These are phyloP conservation scores for Stenodema calcarata DNA, from an alignment of 2,888 invertebrate species.

Conservation along the genomic window DNA sequence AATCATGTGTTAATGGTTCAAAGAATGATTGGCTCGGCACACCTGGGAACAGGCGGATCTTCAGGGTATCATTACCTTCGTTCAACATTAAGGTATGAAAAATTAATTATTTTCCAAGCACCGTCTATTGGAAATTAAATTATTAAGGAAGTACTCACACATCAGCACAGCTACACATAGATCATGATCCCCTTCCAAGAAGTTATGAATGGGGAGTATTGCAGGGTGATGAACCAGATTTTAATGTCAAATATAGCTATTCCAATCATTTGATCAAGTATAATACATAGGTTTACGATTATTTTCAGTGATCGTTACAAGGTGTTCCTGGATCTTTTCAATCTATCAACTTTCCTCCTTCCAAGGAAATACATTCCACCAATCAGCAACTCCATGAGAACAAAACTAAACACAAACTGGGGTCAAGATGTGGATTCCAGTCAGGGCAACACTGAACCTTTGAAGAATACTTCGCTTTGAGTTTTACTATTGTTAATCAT, in stretches of 20 bases:
- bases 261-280: no score
- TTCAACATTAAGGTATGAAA: conserved; percentile 86
- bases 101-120: no score
- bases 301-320: conserved; percentile 93
- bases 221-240: no score
- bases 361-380: conserved; percentile 91
- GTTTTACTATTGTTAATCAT: neutral
- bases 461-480: neutral
- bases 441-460: neutral
- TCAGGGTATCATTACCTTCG: conserved; percentile 97
- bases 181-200: no score
- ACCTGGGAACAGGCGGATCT: conserved; percentile 95
- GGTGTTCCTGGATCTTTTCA: conserved; percentile 96
- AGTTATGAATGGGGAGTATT: no score
- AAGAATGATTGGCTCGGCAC: conserved; percentile 97
- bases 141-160: no score
- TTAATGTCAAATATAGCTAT: no score
- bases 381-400: conserved; percentile 82
- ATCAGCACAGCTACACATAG: no score
- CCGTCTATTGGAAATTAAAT: no score
- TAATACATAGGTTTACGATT: neutral
- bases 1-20: conserved; percentile 99
- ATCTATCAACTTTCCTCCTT: conserved; percentile 93
- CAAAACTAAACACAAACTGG: conserved; percentile 64
- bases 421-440: neutral